A percentile compares a stretch with the other conserved stretches of the same genome.
These are phyloP conservation scores for Lagodon rhomboides DNA, from an alignment of 2,797 vertebrate species.

Conservation along the genomic window DNA sequence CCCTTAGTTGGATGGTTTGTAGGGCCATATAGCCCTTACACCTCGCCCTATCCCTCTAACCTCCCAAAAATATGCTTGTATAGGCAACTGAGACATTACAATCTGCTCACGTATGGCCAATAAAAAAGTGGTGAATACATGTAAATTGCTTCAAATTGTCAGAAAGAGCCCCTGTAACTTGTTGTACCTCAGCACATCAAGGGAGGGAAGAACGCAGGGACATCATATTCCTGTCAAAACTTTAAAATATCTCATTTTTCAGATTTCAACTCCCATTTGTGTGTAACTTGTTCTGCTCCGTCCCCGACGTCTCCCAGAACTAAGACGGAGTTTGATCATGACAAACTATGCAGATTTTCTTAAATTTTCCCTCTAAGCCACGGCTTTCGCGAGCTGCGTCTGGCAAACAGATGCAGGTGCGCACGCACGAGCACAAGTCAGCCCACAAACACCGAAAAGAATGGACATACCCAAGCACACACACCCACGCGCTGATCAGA, in stretches of 20 bases:
- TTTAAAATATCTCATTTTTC: background rate
- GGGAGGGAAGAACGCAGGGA: background rate
- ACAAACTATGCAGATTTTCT: background rate
- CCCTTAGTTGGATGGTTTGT: too few relatives aligned
- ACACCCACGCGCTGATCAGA: slow-evolving; percentile 55
- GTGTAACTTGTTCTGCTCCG: slow-evolving; percentile 12
- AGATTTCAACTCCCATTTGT: background rate
- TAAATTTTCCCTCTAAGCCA: slow-evolving; percentile 4
- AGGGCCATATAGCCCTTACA: too few relatives aligned
- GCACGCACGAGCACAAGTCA: slow-evolving; percentile 12
- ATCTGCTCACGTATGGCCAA: too few relatives aligned
- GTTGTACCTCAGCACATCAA: too few relatives aligned
- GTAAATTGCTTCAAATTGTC: too few relatives aligned
- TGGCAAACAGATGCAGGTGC: slow-evolving; percentile 33
- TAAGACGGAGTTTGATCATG: slow-evolving; percentile 17
- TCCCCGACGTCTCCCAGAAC: background rate
- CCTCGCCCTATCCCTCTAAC: too few relatives aligned
- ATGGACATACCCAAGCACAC: slow-evolving; percentile 27
- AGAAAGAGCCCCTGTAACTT: background rate
- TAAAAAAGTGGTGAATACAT: too few relatives aligned
- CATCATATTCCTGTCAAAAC: background rate
- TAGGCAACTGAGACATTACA: too few relatives aligned
- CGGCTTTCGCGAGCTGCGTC: slow-evolving; percentile 1
- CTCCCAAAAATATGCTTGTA: too few relatives aligned
- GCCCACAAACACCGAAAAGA: slow-evolving; percentile 19